phyloP scores from a whole-genome alignment of 2,888 invertebrate genomes.

The Orthosia incerta region DNA sequence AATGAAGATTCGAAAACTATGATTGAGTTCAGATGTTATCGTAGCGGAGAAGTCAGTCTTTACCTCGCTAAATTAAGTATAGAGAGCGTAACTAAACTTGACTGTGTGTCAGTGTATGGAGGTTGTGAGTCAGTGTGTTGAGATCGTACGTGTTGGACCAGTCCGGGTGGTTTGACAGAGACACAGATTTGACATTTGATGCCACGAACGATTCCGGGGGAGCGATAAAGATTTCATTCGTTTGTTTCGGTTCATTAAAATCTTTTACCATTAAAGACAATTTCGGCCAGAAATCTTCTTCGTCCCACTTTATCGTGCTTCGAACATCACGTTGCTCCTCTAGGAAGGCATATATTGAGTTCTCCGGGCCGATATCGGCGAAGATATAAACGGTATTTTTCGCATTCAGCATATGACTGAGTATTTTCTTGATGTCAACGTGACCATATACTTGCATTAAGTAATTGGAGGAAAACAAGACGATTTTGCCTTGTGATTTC shows the following conservation, averaged over 20 bases:
- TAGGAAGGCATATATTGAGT: slow-evolving; percentile 86
- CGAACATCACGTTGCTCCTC: slow-evolving; percentile 83
- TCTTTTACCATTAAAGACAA: slow-evolving; percentile 73
- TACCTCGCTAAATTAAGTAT: slow-evolving; percentile 85
- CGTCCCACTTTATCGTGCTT: slow-evolving; percentile 82
- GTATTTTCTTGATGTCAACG: slow-evolving; percentile 86
- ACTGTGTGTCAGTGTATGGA: slow-evolving; percentile 77
- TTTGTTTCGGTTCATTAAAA: slow-evolving; percentile 48
- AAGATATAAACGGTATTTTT: slow-evolving; percentile 84
- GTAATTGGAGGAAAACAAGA: slow-evolving; percentile 86
- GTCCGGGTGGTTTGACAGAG: slow-evolving; percentile 75
- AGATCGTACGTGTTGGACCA: slow-evolving; percentile 74
- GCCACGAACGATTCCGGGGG: slow-evolving; percentile 64
- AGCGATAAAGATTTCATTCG: slow-evolving; percentile 38
- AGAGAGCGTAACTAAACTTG: slow-evolving; percentile 81
- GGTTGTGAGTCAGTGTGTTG: slow-evolving; percentile 77
- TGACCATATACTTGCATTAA: slow-evolving; percentile 83
- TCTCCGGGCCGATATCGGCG: slow-evolving; percentile 83
- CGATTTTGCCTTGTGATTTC: slow-evolving; percentile 71
- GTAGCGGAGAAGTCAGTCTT: slow-evolving; percentile 88
- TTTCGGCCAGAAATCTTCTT: slow-evolving; percentile 83
- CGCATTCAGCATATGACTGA: slow-evolving; percentile 82
- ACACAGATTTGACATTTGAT: slow-evolving; percentile 68
- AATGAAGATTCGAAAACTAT: slow-evolving; percentile 66
- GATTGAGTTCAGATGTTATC: slow-evolving; percentile 71